A percentile compares a stretch with the other conserved stretches of the same genome.
Conservation (phyloP, 1,140 invertebrate species). For the Drosophila ohnishii region DNA sequence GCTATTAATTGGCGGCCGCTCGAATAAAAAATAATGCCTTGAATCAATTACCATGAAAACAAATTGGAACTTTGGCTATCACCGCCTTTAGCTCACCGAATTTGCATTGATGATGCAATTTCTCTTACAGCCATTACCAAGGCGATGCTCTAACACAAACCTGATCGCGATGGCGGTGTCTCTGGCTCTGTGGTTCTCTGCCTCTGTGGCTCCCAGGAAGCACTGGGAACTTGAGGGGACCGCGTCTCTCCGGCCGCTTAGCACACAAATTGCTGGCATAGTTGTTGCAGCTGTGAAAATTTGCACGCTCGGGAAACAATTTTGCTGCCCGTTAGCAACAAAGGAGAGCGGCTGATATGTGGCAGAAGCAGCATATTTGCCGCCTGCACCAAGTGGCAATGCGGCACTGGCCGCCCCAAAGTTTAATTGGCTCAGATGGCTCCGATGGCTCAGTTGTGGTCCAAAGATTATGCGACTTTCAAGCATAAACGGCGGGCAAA, state of each 20-base stretch:
- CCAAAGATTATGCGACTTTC: slow-evolving; percentile 71
- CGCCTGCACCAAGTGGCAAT: slow-evolving; percentile 56
- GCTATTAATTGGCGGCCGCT: slow-evolving; percentile 69
- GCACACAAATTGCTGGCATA: slow-evolving; percentile 73
- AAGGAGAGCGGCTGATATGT: slow-evolving; percentile 47
- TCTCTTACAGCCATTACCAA: slow-evolving; percentile 39
- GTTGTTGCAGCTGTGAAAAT: slow-evolving; percentile 79
- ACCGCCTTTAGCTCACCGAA: slow-evolving; percentile 50
- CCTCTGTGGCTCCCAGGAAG: slow-evolving; percentile 49
- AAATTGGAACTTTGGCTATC: slow-evolving; percentile 47
- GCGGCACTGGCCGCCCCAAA: slow-evolving; percentile 39
- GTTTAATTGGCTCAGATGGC: slow-evolving; percentile 68
- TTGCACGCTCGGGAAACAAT: slow-evolving; percentile 78
- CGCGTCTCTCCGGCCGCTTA: slow-evolving; percentile 45
- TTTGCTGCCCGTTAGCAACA: slow-evolving; percentile 73
- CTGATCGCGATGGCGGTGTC: slow-evolving; percentile 25
- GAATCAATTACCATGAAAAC: slow-evolving; percentile 72
- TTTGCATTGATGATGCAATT: slow-evolving; percentile 81
- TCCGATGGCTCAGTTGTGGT: slow-evolving; percentile 32
- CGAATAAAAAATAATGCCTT: slow-evolving; percentile 51
- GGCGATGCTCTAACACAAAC: slow-evolving; percentile 38
- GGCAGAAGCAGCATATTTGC: slow-evolving; percentile 69
- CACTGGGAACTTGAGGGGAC: not conserved
- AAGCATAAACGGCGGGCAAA: slow-evolving; percentile 40
- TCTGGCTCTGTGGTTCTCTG: slow-evolving; percentile 37